Evolutionary conservation across 2,113 vertebrate species (phyloP), one percentile per base, ranked within the genome.

Genomic region (Podarcis muralis): DNA sequence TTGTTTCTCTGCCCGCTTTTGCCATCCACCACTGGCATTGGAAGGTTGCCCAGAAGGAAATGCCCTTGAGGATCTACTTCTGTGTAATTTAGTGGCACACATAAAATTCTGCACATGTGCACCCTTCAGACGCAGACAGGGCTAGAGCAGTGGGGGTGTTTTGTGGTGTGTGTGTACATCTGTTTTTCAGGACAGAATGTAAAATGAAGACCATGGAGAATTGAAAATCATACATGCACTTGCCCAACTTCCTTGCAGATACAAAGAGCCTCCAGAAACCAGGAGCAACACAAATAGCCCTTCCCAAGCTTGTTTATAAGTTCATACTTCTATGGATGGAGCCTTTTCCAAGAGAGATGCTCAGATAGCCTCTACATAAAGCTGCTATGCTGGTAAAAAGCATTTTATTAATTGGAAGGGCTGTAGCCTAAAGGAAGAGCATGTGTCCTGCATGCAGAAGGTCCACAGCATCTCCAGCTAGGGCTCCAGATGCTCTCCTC

Each of bases 61-160:
- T 48, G 48, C 48, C 48, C 7, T 22, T n/a, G 57, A 57, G 22
- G 35, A 8, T 81, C 16, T 15, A 32, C n/a, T n/a, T n/a, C 30
- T 32, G 18, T 27, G 16, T 8, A 62, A 22, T 62, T 81, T 62
- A 81, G 35, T 23, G n/a, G 57, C 32, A 81, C 4, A 32, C 27
- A 53, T 6, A 5, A 81, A 35, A 23, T 81, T 62, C 20, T 40
- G 6, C 12, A 23, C 6, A 11, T 40, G 5, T 66, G 32, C 32
- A 6, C 23, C 13, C 11, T 82, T 82, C 20, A 66, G 35, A 66
- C 48, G 5, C 35, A 48, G 48, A 48, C 48, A 48, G 48, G 22
- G 8, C 11, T 5, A 35, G 6, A 8, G 3, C 11, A 18, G 57
- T 62, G 20, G 0, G 0, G 53, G 12, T 62, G 59, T 25, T 2